Base-by-base conservation (phyloP, 2,797 vertebrate genomes). In the Capromys pilorides region DNA sequence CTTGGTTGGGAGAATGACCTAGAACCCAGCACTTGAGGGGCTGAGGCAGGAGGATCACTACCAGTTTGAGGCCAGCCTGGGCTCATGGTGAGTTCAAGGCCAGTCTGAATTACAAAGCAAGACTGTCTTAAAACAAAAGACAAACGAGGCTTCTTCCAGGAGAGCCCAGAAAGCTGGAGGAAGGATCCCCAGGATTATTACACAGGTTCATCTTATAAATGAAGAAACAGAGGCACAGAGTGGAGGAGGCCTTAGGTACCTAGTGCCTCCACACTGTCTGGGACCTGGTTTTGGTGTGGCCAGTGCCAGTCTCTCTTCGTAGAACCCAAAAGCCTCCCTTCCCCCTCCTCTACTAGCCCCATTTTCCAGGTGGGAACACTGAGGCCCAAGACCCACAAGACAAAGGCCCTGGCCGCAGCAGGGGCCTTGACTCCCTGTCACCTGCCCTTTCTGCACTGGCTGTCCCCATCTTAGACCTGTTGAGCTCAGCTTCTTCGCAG, bases 171-270 rank as follows among this genome's bases (percentile, higher is more conserved):
- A 61, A 45, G 36, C 79, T 8, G 16, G 6, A 54, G 49, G 41
- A 41, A 61, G 62, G n/a, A 14, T 2, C 26, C 3, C 22, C 54
- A 31, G 49, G 61, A 33, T n/a, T 4, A 59, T 31, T 19, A 71
- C 71, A 41, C 1, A 69, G 26, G 24, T 9, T 67, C 24, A 2
- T 45, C 57, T 59, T 49, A 33, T 4, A 0, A 28, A 18, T 28
- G 45, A 61, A 84, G 39, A 95, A 89, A 94, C 77, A 2, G 24
- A 97, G 90, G 91, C 59, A 82, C 12, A 3, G 18, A 11, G 41
- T 28, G 3, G 28, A 12, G 1, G 49, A 41, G 51, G 33, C 18
- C 57, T 86, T 13, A 28, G 75, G n/a, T 45, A 45, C 57, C 26
- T 13, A 1, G 3, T 11, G 28, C 71, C n/a, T 78, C 41, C 8